phyloP scores from a whole-genome alignment of 1,140 invertebrate genomes.

The Trachymyrmex septentrionalis region DNA sequence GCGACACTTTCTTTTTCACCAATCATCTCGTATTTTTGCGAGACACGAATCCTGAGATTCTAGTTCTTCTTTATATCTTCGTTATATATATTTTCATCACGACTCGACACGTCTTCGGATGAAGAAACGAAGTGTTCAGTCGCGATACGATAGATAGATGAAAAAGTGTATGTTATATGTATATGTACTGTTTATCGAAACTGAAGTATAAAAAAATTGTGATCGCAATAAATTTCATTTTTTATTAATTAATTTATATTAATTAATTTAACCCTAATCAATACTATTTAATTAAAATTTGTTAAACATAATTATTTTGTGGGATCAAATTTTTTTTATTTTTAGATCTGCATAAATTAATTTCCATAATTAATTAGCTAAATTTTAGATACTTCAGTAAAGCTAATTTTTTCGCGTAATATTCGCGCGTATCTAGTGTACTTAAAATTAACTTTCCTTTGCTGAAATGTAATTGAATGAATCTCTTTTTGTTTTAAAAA shows the following conservation, averaged over 20 bases:
- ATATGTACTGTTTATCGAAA: constrained; percentile 17
- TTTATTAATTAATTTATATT: neutral
- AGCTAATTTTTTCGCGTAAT: too few relatives aligned
- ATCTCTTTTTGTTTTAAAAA: too few relatives aligned
- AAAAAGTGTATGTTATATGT: neutral
- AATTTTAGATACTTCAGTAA: too few relatives aligned
- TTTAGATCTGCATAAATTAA: too few relatives aligned
- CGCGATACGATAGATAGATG: neutral
- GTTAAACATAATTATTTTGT: too few relatives aligned
- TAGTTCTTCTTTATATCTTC: neutral
- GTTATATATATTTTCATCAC: constrained; percentile 32
- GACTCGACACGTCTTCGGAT: constrained; percentile 20
- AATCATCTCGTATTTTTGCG: neutral
- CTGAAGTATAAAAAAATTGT: neutral
- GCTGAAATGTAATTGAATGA: too few relatives aligned
- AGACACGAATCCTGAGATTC: neutral
- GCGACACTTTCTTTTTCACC: neutral
- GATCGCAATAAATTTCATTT: neutral
- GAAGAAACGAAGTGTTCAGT: constrained; percentile 36
- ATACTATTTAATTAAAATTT: too few relatives aligned
- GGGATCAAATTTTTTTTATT: too few relatives aligned
- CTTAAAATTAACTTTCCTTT: too few relatives aligned
- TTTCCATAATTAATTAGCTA: too few relatives aligned
- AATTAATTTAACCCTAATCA: too few relatives aligned
- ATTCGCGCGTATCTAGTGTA: too few relatives aligned